A percentile compares a stretch with the other conserved stretches of the same genome.
Evolutionary conservation across 2,888 invertebrate genomes (phyloP).

Genomic region (Cantharis rustica): DNA sequence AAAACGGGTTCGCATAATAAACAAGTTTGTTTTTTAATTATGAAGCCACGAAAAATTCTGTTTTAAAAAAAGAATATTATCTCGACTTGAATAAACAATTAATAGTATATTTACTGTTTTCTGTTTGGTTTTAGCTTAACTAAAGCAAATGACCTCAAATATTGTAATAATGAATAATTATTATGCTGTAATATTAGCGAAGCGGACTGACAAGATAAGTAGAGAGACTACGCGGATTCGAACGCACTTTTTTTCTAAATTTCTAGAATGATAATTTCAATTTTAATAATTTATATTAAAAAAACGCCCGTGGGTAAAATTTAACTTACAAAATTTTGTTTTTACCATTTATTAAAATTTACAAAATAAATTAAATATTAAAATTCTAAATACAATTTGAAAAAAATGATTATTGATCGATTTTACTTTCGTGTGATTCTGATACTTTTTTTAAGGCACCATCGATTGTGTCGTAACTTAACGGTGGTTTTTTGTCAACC

Average conservation of each 20-base stretch:
- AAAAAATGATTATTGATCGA: too few relatives aligned
- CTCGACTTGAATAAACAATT: neutral
- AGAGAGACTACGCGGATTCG: too few relatives aligned
- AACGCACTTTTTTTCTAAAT: too few relatives aligned
- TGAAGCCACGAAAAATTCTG: neutral
- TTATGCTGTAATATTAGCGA: neutral
- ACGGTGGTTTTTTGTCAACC: neutral
- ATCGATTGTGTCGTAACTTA: neutral
- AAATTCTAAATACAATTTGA: too few relatives aligned
- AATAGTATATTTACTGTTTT: neutral
- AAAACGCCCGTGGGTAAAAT: too few relatives aligned
- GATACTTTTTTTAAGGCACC: neutral
- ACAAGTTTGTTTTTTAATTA: neutral
- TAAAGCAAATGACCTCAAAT: neutral
- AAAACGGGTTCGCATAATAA: neutral
- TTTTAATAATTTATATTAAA: too few relatives aligned
- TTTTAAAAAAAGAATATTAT: neutral
- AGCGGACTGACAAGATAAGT: too few relatives aligned
- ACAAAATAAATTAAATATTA: neutral
- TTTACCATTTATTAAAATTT: neutral
- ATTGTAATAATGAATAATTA: neutral
- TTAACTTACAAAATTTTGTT: too few relatives aligned
- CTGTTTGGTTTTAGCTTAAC: neutral
- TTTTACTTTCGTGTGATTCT: neutral
- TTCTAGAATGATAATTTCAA: too few relatives aligned